Conservation (phyloP, 2,888 invertebrate genomes). For the Malthinus seriepunctatus region DNA sequence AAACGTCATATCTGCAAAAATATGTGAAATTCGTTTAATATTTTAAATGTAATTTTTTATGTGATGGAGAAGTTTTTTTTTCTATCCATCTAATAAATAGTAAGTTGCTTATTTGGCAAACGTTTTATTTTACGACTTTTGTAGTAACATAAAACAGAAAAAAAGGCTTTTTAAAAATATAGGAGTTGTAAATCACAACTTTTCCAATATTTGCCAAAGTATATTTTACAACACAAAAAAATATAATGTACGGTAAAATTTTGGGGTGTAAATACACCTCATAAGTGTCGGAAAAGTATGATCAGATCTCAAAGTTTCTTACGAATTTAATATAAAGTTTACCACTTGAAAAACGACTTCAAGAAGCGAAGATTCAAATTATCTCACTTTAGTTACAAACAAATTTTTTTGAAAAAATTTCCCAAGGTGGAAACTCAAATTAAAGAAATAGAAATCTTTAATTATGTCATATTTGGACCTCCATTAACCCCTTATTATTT, state of each 20-base stretch:
- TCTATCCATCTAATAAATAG: conserved; percentile 15
- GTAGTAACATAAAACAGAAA: conserved; percentile 18
- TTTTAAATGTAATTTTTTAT: not conserved
- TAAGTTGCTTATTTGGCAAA: conserved; percentile 21
- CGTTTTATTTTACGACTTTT: conserved; percentile 23
- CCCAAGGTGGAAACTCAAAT: too few species aligned
- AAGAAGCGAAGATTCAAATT: too few species aligned
- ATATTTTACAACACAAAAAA: conserved; percentile 17
- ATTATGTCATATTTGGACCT: too few species aligned
- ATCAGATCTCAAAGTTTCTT: too few species aligned
- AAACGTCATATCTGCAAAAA: too few species aligned
- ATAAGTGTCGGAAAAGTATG: not conserved
- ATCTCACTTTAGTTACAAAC: too few species aligned
- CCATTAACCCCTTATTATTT: too few species aligned
- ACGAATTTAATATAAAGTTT: too few species aligned
- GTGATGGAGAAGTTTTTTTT: not conserved
- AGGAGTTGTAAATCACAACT: conserved; percentile 22
- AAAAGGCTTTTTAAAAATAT: conserved; percentile 12
- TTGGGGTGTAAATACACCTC: conserved; percentile 16
- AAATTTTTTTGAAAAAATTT: too few species aligned
- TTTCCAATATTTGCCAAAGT: conserved; percentile 29
- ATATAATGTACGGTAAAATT: conserved; percentile 17
- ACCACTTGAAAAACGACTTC: too few species aligned
- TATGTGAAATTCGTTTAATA: too few species aligned
- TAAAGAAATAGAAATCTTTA: too few species aligned